Conservation (phyloP, 2,797 vertebrate genomes). For the Gymnoscopelus microlampas region DNA sequence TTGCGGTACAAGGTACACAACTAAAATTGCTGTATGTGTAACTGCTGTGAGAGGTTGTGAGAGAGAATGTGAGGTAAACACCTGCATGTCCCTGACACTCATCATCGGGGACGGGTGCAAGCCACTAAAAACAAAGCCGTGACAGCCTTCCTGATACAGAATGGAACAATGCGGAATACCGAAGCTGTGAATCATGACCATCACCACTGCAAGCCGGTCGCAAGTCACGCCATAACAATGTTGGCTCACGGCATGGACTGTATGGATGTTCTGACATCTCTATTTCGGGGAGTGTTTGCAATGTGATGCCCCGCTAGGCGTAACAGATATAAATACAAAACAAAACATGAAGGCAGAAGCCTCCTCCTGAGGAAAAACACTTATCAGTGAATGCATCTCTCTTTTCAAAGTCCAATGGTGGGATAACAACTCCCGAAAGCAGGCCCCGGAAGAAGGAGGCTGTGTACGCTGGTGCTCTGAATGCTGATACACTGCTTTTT, state of each 20-base stretch:
- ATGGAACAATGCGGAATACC: slow-evolving; percentile 4
- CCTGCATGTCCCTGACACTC: too few species aligned
- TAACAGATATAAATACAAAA: slow-evolving; percentile 13
- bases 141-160: neutral
- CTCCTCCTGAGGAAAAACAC: slow-evolving; percentile 22
- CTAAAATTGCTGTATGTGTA: too few species aligned
- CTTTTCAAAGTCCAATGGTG: slow-evolving; percentile 39
- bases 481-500: slow-evolving; percentile 61
- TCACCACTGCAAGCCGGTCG: neutral
- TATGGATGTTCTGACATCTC: neutral
- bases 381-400: slow-evolving; percentile 29
- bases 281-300: slow-evolving; percentile 5
- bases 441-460: slow-evolving; percentile 47
- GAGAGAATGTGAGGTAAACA: neutral
- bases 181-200: slow-evolving; percentile 15
- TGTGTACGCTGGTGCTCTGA: slow-evolving; percentile 53
- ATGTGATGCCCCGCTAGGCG: slow-evolving; percentile 16
- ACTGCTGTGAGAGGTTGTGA: neutral
- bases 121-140: neutral
- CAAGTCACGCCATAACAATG: neutral
- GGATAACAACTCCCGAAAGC: slow-evolving; percentile 43
- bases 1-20: too few species aligned
- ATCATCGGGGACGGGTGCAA: neutral
- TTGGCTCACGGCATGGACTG: neutral
- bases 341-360: too few species aligned